These are phyloP conservation scores for Maniola hyperantus DNA, from an alignment of 2,888 invertebrate genomes.

Conservation along the genomic window DNA sequence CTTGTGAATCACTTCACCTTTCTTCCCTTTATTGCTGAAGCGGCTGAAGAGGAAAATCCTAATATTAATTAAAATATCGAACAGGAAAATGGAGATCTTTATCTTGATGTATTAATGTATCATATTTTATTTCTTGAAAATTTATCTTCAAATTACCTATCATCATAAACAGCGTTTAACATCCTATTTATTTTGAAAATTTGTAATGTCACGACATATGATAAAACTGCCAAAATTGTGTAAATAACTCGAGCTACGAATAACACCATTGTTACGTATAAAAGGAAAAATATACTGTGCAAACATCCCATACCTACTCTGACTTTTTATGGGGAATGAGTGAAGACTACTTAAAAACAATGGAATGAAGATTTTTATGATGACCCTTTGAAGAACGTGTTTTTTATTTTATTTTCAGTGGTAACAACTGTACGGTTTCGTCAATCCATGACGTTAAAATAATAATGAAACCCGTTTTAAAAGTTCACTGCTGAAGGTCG, in stretches of 20 bases:
- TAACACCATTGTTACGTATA: too few relatives aligned
- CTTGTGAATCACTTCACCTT: slow-evolving; percentile 42
- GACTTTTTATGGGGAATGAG: neutral
- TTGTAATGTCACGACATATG: too few relatives aligned
- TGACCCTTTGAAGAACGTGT: neutral
- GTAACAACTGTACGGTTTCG: slow-evolving; percentile 5
- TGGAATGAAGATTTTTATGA: neutral
- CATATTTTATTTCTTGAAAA: too few relatives aligned
- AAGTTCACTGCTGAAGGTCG: slow-evolving; percentile 52
- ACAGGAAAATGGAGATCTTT: slow-evolving; percentile 30
- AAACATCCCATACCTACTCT: neutral
- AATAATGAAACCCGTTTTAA: slow-evolving; percentile 47
- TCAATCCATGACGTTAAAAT: slow-evolving; percentile 47
- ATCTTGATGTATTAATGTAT: too few relatives aligned
- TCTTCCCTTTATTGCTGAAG: slow-evolving; percentile 16
- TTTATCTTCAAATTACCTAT: too few relatives aligned
- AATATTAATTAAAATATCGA: slow-evolving; percentile 5
- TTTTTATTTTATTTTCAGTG: slow-evolving; percentile 11
- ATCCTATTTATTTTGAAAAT: too few relatives aligned
- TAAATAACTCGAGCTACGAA: too few relatives aligned
- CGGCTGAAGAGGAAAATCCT: slow-evolving; percentile 7
- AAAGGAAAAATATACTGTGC: neutral
- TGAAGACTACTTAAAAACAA: neutral
- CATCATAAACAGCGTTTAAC: too few relatives aligned
- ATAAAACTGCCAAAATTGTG: too few relatives aligned